These are phyloP conservation scores for Mylabris phalerata DNA, from an alignment of 1,140 invertebrate species.

Conservation along the genomic window DNA sequence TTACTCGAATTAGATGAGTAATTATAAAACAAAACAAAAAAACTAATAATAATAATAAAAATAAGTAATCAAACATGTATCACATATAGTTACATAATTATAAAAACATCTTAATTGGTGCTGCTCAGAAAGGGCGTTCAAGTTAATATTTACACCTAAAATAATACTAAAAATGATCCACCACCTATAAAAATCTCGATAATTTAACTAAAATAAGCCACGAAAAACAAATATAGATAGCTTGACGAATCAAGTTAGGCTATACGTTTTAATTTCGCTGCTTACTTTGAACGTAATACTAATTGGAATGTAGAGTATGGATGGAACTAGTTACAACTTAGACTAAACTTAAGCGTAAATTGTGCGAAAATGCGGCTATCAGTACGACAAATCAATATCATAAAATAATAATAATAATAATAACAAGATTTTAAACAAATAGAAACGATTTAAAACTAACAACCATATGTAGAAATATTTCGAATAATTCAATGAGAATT, in stretches of 20 bases:
- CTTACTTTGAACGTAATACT: too few relatives aligned
- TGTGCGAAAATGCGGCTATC: slow-evolving; percentile 6
- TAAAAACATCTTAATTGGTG: background rate
- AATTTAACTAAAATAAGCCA: too few relatives aligned
- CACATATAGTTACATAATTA: too few relatives aligned
- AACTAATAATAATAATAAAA: slow-evolving; percentile 2
- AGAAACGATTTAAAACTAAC: slow-evolving; percentile 11
- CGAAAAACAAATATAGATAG: too few relatives aligned
- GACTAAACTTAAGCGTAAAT: background rate
- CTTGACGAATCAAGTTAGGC: too few relatives aligned
- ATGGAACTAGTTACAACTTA: background rate
- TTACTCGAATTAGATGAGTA: background rate
- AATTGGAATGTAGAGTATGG: slow-evolving; percentile 22
- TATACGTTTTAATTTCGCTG: too few relatives aligned
- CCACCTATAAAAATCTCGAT: background rate
- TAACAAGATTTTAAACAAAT: background rate
- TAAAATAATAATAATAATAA: background rate
- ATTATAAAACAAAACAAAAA: slow-evolving; percentile 10
- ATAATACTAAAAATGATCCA: background rate
- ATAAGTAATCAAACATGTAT: too few relatives aligned
- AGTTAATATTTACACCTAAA: background rate
- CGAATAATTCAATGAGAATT: too few relatives aligned
- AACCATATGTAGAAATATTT: background rate
- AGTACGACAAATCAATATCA: background rate
- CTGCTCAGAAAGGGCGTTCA: slow-evolving; percentile 12